A percentile compares a stretch with the other conserved stretches of the same genome.
Conservation (phyloP, 2,888 invertebrate genomes). For the Sicus ferrugineus region DNA sequence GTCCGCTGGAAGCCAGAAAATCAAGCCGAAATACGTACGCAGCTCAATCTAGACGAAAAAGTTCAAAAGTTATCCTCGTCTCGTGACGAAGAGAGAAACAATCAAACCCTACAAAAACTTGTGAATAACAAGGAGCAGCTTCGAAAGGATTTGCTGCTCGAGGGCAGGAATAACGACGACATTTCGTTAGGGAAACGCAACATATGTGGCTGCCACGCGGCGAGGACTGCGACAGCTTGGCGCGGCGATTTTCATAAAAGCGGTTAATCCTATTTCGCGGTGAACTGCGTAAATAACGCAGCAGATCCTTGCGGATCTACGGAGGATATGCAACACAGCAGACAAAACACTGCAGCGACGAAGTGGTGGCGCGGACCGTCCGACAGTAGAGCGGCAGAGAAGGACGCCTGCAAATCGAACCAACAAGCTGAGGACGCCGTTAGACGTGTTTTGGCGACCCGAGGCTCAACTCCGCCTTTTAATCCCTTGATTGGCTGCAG, state of each 20-base stretch:
- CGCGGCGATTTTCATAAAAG: slow-evolving; percentile 42
- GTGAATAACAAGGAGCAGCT: slow-evolving; percentile 10
- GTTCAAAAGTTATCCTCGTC: slow-evolving; percentile 14
- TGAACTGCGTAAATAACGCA: slow-evolving; percentile 57
- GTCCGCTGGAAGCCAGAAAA: too few relatives aligned
- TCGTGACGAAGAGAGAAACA: neutral
- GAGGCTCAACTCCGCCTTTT: neutral
- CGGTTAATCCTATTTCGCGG: slow-evolving; percentile 62
- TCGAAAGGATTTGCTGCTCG: slow-evolving; percentile 22
- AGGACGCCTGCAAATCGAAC: too few relatives aligned
- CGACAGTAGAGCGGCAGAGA: too few relatives aligned
- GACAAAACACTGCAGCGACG: neutral
- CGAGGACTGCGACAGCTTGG: neutral
- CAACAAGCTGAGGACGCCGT: neutral
- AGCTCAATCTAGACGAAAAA: too few relatives aligned
- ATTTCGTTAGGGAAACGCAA: slow-evolving; percentile 5
- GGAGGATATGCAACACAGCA: neutral
- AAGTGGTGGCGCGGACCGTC: slow-evolving; percentile 24
- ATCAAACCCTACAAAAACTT: too few relatives aligned
- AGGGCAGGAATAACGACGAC: slow-evolving; percentile 15
- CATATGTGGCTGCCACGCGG: slow-evolving; percentile 21
- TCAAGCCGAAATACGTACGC: too few relatives aligned
- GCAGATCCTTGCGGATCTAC: slow-evolving; percentile 29
- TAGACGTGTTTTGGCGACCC: neutral
- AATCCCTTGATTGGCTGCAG: too few relatives aligned